Evolutionary conservation across 2,113 vertebrate species (phyloP).

Genomic region (Sialia sialis): DNA sequence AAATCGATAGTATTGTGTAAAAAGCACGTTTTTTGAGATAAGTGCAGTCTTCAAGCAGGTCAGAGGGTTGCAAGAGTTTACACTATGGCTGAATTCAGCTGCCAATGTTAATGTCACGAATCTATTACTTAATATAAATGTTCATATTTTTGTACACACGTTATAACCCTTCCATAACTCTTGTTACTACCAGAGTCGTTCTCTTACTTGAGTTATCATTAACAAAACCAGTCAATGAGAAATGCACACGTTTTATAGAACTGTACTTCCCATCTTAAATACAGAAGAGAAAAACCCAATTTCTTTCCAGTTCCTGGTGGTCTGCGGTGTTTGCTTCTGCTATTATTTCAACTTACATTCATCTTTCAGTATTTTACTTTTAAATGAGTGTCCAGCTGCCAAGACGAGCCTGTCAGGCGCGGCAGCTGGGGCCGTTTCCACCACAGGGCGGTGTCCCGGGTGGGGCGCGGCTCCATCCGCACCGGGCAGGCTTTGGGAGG

Average conservation of each 20-base stretch:
- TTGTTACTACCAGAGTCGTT: neutral
- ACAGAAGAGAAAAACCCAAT: neutral
- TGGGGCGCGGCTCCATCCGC: fast-evolving
- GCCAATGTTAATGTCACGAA: neutral
- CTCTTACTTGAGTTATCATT: neutral
- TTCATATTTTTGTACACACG: neutral
- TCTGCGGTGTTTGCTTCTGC: neutral
- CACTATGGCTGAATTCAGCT: neutral
- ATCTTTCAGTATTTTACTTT: neutral
- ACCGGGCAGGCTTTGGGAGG: fast-evolving
- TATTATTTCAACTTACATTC: neutral
- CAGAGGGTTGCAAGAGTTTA: neutral
- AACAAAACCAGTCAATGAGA: neutral
- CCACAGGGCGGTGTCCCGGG: fast-evolving
- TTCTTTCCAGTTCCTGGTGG: neutral
- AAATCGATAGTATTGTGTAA: neutral
- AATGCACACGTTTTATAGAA: neutral
- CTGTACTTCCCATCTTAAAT: neutral
- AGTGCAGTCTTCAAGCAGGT: neutral
- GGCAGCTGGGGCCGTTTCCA: no score
- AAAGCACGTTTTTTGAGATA: neutral
- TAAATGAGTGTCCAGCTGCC: fast-evolving
- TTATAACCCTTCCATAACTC: neutral
- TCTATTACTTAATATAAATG: neutral
- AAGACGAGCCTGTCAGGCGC: neutral